phyloP scores from a whole-genome alignment of 2,888 invertebrate genomes.

The Calliopum simillimum region DNA sequence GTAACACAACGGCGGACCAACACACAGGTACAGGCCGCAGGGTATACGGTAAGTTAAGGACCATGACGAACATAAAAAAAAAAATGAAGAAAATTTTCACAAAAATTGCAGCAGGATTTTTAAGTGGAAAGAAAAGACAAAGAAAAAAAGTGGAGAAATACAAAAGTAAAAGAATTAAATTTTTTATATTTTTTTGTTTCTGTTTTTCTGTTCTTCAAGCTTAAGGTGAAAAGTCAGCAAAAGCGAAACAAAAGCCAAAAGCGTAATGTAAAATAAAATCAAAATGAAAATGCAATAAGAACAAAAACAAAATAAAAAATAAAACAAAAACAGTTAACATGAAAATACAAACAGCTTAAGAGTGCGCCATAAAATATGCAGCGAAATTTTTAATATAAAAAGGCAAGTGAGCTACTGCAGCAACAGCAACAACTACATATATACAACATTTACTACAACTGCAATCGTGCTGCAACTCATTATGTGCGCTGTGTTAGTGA shows the following conservation, averaged over 20 bases:
- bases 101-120: constrained; percentile 36
- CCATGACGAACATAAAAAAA: constrained; percentile 52
- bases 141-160: constrained; percentile 42
- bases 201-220: constrained; percentile 52
- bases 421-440: background rate
- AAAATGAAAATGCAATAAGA: constrained; percentile 26
- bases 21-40: constrained; percentile 21
- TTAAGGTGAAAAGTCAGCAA: constrained; percentile 38
- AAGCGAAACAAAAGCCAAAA: constrained; percentile 35
- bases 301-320: background rate
- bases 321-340: constrained; percentile 34
- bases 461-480: constrained; percentile 5
- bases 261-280: constrained; percentile 31
- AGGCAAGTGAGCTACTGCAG: background rate
- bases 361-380: constrained; percentile 28
- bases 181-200: constrained; percentile 54
- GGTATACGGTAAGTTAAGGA: constrained; percentile 43
- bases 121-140: constrained; percentile 38
- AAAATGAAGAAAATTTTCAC: constrained; percentile 42
- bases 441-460: constrained; percentile 31
- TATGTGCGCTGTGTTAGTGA: background rate
- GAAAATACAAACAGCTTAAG: constrained; percentile 30
- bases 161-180: constrained; percentile 44
- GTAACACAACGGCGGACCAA: background rate
- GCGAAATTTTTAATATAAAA: constrained; percentile 17